A percentile compares a stretch with the other conserved stretches of the same genome.
Evolutionary conservation across 1,140 invertebrate species (phyloP).

Genomic region (Leptopilina clavipes): DNA sequence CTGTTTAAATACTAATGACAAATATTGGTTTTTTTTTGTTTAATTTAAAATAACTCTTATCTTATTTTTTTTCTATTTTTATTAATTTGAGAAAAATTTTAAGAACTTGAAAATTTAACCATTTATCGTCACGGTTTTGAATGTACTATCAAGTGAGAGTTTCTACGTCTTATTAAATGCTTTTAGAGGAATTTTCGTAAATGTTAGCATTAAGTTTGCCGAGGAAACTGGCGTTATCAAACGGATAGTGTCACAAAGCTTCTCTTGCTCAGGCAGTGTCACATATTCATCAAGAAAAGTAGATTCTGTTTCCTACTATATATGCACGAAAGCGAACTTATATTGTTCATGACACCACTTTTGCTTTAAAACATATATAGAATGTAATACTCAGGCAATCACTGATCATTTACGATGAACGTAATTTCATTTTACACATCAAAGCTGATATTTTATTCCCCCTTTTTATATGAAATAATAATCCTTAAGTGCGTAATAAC

Average conservation of each 20-base stretch:
- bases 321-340: background rate
- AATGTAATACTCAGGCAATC: background rate
- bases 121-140: no score
- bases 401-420: background rate
- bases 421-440: no score
- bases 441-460: no score
- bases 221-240: background rate
- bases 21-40: no score
- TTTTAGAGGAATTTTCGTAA: background rate
- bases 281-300: constrained; percentile 24
- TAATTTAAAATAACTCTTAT: no score
- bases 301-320: background rate
- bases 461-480: no score
- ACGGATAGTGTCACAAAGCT: background rate
- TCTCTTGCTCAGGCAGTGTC: background rate
- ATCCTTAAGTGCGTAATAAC: no score
- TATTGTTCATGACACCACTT: background rate
- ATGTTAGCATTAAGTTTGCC: background rate
- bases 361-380: background rate
- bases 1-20: no score
- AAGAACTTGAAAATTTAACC: no score
- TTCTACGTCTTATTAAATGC: background rate
- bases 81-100: no score
- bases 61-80: no score
- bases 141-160: no score